phyloP scores from a whole-genome alignment of 2,113 vertebrate genomes.

The Poeciliopsis occidentalis region DNA sequence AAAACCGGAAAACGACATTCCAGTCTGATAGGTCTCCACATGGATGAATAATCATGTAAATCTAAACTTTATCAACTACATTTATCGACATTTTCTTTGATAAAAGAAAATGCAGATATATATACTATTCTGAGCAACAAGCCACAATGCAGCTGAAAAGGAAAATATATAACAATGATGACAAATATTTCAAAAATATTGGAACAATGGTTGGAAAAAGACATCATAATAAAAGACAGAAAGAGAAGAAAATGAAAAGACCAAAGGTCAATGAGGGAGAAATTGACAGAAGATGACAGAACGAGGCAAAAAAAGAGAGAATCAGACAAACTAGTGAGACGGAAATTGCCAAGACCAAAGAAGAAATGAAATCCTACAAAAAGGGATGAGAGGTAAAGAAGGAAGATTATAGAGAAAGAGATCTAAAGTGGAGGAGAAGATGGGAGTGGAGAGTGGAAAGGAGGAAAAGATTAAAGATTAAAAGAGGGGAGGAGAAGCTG shows the following conservation, averaged over 20 bases:
- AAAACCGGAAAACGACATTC: neutral
- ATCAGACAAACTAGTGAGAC: neutral
- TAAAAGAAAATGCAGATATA: no score
- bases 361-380: slow-evolving; percentile 1
- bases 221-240: neutral
- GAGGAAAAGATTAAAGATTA: neutral
- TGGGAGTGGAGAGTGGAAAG: neutral
- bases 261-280: neutral
- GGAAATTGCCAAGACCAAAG: neutral
- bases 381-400: neutral
- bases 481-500: slow-evolving; percentile 11
- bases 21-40: no score
- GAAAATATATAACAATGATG: neutral
- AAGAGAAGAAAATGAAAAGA: neutral
- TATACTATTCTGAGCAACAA: neutral
- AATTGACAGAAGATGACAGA: neutral
- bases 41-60: no score
- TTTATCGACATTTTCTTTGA: no score
- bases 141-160: neutral
- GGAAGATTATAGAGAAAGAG: slow-evolving; percentile 9
- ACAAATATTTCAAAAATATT: neutral
- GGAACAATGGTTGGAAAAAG: neutral
- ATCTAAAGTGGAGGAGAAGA: slow-evolving; percentile 11
- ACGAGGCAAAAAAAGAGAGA: neutral
- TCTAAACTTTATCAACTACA: no score